Base-by-base conservation (phyloP, 2,113 vertebrate species). In the Leptobrachium leishanense region DNA sequence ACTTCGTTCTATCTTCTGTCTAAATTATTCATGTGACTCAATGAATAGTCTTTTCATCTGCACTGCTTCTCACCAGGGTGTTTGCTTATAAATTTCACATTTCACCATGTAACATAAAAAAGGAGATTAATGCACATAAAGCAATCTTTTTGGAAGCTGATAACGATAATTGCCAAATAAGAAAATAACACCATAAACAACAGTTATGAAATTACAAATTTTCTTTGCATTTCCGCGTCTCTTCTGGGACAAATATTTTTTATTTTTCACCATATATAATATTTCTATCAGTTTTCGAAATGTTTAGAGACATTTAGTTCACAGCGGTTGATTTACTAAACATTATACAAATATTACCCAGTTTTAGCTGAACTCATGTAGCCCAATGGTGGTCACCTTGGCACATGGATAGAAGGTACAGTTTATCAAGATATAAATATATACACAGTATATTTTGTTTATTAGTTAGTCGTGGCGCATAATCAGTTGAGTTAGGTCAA, bases 21-120 rank as follows among this genome's bases (percentile, higher is more conserved):
- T 79, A 79, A 79, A 79, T 79, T 79, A 73, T 79, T 79, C 77
- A 79, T 74, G 63, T 53, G 53, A 74, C 41, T 73, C 77, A 79
- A 79, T 79, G 70, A 79, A 67, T 79, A 73, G 77, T 79, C 64
- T 79, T 79, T 73, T 73, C 70, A 79, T 79, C 70, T 79, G 62
- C 71, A 73, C 63, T 79, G 71, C 72, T 73, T 67, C 71, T 79
- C 72, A 55, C 70, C 54, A 70, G 77, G 70, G 70, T 79, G 70
- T 79, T 79, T 73, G 77, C 77, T 73, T 73, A 73, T 74, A 79
- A 67, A 79, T 79, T 59, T 79, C 62, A 73, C 77, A 74, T 57
- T 31, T 70, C 71, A 44, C 63, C 43, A 73, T 79, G 70, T 65
- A 79, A 79, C 54, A 40, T 67, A 54, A 57, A n/a, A 73, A 57